A percentile compares a stretch with the other conserved stretches of the same genome.
These are phyloP conservation scores for Tenthredo mesomela DNA, from an alignment of 2,888 invertebrate genomes.

Conservation along the genomic window DNA sequence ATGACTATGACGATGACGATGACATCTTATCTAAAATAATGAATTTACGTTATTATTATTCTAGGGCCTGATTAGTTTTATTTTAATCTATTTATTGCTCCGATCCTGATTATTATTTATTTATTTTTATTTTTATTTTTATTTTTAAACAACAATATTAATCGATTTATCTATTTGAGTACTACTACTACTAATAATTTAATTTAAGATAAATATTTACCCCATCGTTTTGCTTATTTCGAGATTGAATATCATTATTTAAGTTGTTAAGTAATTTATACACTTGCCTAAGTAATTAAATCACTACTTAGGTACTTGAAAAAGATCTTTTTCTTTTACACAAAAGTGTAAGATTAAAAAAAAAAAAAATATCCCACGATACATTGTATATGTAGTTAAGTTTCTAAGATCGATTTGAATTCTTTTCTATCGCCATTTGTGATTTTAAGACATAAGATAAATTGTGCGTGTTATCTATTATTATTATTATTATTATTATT, in stretches of 20 bases:
- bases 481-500: no score
- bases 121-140: background rate
- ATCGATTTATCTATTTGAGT: background rate
- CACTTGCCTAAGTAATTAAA: background rate
- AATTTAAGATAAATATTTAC: background rate
- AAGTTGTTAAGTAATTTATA: slow-evolving; percentile 30
- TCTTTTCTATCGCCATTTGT: slow-evolving; percentile 41
- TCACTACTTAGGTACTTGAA: background rate
- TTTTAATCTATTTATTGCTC: slow-evolving; percentile 24
- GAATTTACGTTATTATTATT: background rate
- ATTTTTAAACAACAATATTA: background rate
- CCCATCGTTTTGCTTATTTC: background rate
- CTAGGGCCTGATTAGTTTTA: slow-evolving; percentile 1
- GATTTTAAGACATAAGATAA: background rate
- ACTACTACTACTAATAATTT: background rate
- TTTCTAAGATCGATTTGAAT: slow-evolving; percentile 41
- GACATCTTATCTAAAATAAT: background rate
- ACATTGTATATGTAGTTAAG: background rate
- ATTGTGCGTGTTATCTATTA: background rate
- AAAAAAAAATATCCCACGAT: background rate
- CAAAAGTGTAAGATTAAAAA: background rate
- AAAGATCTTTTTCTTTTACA: background rate
- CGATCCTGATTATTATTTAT: background rate
- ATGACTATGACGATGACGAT: background rate
- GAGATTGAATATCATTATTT: slow-evolving; percentile 25